Evolutionary conservation across 2,797 vertebrate species (phyloP).

Genomic region (Salmo trutta): DNA sequence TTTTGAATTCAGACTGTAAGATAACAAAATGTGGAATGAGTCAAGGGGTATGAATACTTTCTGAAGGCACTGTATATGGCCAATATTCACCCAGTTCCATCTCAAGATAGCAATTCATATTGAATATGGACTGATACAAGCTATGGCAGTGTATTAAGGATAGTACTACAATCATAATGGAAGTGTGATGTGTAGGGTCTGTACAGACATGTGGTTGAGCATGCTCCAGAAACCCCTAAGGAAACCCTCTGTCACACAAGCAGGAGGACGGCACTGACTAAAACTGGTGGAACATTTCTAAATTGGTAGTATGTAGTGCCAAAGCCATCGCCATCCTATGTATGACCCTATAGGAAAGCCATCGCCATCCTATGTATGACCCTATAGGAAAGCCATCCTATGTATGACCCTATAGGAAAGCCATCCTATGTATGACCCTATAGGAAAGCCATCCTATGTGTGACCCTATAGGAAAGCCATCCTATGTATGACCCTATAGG

Average conservation of each 20-base stretch:
- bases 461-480: too few relatives aligned
- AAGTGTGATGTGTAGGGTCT: slow-evolving; percentile 4
- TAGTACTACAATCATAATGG: neutral
- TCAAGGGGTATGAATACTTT: too few relatives aligned
- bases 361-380: neutral
- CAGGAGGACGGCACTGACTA: too few relatives aligned
- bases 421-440: too few relatives aligned
- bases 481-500: neutral
- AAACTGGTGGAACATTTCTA: neutral
- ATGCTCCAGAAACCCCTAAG: neutral
- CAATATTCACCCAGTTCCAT: neutral
- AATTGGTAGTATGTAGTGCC: neutral
- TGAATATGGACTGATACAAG: neutral
- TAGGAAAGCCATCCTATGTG: neutral
- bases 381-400: too few relatives aligned
- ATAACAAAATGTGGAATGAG: too few relatives aligned
- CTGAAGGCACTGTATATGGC: neutral
- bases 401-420: neutral
- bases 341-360: neutral
- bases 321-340: neutral
- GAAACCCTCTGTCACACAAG: too few relatives aligned
- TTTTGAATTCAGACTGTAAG: too few relatives aligned
- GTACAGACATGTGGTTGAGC: neutral
- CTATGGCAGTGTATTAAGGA: neutral
- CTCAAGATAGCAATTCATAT: neutral